phyloP scores from a whole-genome alignment of 2,888 invertebrate species.

The Marasmarcha lunaedactyla region DNA sequence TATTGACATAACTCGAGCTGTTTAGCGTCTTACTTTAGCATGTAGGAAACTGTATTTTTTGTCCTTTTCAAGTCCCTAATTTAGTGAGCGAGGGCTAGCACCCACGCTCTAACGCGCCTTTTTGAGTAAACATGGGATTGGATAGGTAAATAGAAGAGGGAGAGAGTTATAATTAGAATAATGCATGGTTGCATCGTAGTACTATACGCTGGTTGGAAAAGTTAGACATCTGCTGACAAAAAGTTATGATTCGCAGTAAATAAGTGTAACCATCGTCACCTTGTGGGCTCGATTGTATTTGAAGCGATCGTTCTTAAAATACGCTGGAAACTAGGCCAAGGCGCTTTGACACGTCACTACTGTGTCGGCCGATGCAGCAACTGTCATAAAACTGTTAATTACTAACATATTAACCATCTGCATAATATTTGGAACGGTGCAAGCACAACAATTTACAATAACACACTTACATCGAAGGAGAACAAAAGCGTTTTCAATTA shows the following conservation, averaged over 20 bases:
- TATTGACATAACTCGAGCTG: slow-evolving; percentile 46
- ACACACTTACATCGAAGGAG: no score
- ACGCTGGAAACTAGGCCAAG: slow-evolving; percentile 39
- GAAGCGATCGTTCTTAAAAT: slow-evolving; percentile 9
- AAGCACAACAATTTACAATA: no score
- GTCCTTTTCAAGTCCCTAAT: slow-evolving; percentile 60
- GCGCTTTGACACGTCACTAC: slow-evolving; percentile 33
- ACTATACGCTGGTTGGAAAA: neutral
- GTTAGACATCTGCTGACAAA: no score
- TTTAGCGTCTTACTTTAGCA: slow-evolving; percentile 37
- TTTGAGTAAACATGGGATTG: slow-evolving; percentile 62
- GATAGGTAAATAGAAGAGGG: slow-evolving; percentile 57
- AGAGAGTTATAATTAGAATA: slow-evolving; percentile 65
- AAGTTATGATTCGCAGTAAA: no score
- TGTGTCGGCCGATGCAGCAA: slow-evolving; percentile 27
- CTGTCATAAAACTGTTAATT: slow-evolving; percentile 40
- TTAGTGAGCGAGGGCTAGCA: slow-evolving; percentile 41
- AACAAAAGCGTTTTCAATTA: no score
- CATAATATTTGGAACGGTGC: no score
- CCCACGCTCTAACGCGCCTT: slow-evolving; percentile 62
- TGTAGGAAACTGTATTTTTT: slow-evolving; percentile 34
- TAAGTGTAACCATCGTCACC: no score
- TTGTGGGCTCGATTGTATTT: no score
- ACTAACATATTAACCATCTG: slow-evolving; percentile 30
- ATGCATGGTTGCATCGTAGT: slow-evolving; percentile 31